A percentile compares a stretch with the other conserved stretches of the same genome.
Conservation (phyloP, 2,797 vertebrate genomes). For the Pterois miles region DNA sequence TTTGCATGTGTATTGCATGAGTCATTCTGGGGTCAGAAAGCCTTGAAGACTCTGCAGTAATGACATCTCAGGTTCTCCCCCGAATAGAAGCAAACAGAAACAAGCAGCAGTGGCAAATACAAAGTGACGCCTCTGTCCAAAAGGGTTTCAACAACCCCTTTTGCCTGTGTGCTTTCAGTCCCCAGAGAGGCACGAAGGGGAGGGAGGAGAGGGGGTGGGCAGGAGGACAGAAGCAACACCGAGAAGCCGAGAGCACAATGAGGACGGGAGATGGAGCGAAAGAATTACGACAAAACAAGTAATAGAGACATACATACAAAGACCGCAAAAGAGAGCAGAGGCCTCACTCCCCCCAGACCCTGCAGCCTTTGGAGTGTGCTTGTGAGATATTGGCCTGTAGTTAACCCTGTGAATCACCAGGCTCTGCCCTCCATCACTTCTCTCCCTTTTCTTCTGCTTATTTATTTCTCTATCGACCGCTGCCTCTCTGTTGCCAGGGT, state of each 20-base stretch:
- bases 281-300: slow-evolving; percentile 32
- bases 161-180: slow-evolving; percentile 45
- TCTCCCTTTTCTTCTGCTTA: slow-evolving; percentile 71
- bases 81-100: slow-evolving; percentile 52
- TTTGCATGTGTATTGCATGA: slow-evolving; percentile 20
- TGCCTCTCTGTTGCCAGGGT: slow-evolving; percentile 76
- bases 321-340: slow-evolving; percentile 37
- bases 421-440: slow-evolving; percentile 71
- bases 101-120: slow-evolving; percentile 39
- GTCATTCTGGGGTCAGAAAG: slow-evolving; percentile 55
- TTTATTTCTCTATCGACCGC: slow-evolving; percentile 78
- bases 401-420: slow-evolving; percentile 76
- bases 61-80: slow-evolving; percentile 43
- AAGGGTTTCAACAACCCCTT: slow-evolving; percentile 46
- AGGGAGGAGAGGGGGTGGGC: neutral
- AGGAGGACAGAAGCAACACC: slow-evolving; percentile 18
- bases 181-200: slow-evolving; percentile 5
- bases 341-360: slow-evolving; percentile 43
- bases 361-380: slow-evolving; percentile 63
- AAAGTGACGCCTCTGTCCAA: slow-evolving; percentile 60
- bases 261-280: slow-evolving; percentile 21
- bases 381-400: slow-evolving; percentile 67
- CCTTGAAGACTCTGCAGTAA: slow-evolving; percentile 51
- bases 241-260: slow-evolving; percentile 24
- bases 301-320: slow-evolving; percentile 46